phyloP scores from a whole-genome alignment of 1,140 invertebrate genomes.

The Drosophila lini region DNA sequence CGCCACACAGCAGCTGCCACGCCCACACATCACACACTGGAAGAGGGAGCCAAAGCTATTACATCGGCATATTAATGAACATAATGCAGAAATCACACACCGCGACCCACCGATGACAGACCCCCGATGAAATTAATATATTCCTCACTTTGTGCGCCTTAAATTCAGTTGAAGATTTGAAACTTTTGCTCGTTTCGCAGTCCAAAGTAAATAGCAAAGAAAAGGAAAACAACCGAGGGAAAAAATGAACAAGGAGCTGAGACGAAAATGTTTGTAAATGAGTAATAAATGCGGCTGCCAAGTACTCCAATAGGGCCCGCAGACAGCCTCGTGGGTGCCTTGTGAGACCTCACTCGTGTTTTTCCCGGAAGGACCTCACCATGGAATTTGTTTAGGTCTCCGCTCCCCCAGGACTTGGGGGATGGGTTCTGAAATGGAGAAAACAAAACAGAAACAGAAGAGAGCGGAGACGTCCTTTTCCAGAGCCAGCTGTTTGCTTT shows the following conservation, averaged over 20 bases:
- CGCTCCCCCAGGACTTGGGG: slow-evolving; percentile 5
- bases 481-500: slow-evolving; percentile 38
- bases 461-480: not conserved
- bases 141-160: slow-evolving; percentile 61
- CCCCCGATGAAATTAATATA: slow-evolving; percentile 14
- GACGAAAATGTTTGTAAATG: slow-evolving; percentile 71
- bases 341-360: slow-evolving; percentile 8
- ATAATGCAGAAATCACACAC: slow-evolving; percentile 61
- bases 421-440: not conserved
- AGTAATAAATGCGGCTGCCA: slow-evolving; percentile 72
- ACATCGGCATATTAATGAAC: slow-evolving; percentile 54
- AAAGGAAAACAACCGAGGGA: slow-evolving; percentile 5
- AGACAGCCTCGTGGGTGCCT: slow-evolving; percentile 2
- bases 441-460: slow-evolving; percentile 32
- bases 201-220: slow-evolving; percentile 70
- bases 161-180: slow-evolving; percentile 75
- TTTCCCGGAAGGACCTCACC: slow-evolving; percentile 24
- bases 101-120: slow-evolving; percentile 2
- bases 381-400: slow-evolving; percentile 66
- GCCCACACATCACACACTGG: not conserved
- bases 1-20: slow-evolving; percentile 37
- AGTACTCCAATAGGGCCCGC: slow-evolving; percentile 23
- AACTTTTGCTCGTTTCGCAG: slow-evolving; percentile 73
- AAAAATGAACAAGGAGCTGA: slow-evolving; percentile 19
- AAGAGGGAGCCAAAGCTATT: slow-evolving; percentile 23